These are phyloP conservation scores for Willowsia nigromaculata DNA, from an alignment of 2,888 invertebrate genomes.

Conservation along the genomic window DNA sequence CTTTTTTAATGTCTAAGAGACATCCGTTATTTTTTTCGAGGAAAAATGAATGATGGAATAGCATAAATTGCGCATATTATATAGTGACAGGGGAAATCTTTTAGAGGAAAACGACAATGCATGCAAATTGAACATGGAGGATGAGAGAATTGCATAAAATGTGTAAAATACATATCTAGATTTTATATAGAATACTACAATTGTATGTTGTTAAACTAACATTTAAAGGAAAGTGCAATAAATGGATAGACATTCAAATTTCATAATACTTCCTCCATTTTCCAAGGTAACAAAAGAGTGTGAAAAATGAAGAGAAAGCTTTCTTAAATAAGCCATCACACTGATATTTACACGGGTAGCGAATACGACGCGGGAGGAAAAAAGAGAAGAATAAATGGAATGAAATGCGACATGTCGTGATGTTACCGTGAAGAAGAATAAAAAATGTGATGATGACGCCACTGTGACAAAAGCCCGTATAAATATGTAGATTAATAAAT, in stretches of 20 bases:
- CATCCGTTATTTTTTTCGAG: background rate
- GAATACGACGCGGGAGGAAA: background rate
- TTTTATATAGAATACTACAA: too few relatives aligned
- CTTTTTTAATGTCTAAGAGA: background rate
- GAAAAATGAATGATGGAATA: background rate
- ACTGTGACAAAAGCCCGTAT: background rate
- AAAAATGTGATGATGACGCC: background rate
- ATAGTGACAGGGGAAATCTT: background rate
- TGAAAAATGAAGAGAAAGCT: background rate
- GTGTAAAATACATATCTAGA: too few relatives aligned
- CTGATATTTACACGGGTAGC: too few relatives aligned
- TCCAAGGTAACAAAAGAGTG: conserved; percentile 9
- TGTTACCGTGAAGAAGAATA: background rate
- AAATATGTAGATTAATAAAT: conserved; percentile 4
- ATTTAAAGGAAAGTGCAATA: background rate
- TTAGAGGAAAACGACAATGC: background rate
- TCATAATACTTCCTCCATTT: background rate
- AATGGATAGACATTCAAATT: background rate
- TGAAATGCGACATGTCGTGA: conserved; percentile 7
- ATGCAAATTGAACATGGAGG: background rate
- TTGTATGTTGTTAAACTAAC: background rate
- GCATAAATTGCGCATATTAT: background rate
- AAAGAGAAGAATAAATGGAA: background rate
- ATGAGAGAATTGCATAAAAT: background rate
- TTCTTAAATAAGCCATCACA: conserved; percentile 24